Base-by-base conservation (phyloP, 2,113 vertebrate species). In the Notothenia rossii region DNA sequence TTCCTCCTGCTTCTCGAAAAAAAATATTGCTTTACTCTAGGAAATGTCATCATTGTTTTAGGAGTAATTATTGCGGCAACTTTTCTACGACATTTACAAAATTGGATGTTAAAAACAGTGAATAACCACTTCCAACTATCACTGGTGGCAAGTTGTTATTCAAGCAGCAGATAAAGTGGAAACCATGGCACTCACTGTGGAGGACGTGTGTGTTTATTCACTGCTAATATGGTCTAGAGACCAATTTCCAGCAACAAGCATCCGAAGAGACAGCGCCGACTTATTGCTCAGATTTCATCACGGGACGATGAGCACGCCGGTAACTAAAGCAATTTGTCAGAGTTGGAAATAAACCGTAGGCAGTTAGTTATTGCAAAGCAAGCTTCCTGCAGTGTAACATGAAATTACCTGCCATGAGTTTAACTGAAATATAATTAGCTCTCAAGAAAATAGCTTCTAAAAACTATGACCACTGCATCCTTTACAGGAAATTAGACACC, bases 291-390 rank as follows among this genome's bases (percentile, higher is more conserved):
- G 70, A 71, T 81, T 75, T 78, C 77, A 84, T 75, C 33, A 71
- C 0, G 25, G 67, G 77, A 77, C 12, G 77, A 60, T 75, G 75
- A 80, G 56, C 78, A 77, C 72, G 75, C 36, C 51, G 43, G 67
- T 65, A 62, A 77, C 46, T 74, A 69, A 77, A 81, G 67, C 61
- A 76, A 77, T 85, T 87, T 81, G 58, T 83, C 70, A 86, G 43
- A 68, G 71, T 3, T 67, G 54, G 46, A 53, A 74, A 55, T 11
- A 69, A 66, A 46, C 67, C 20, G 51, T 14, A 40, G 68, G 56
- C 64, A 61, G 63, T 51, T 36, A 61, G 63, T 51, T 43, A 75
- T 61, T 63, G 59, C 68, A 79, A 79, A 69, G 15, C 50, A 72
- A 14, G 60, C 49, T 50, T 70, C 62, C 58, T 75, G 59, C 69